These are phyloP conservation scores for Lasioglossum calceatum DNA, from an alignment of 2,888 invertebrate genomes.

Conservation along the genomic window DNA sequence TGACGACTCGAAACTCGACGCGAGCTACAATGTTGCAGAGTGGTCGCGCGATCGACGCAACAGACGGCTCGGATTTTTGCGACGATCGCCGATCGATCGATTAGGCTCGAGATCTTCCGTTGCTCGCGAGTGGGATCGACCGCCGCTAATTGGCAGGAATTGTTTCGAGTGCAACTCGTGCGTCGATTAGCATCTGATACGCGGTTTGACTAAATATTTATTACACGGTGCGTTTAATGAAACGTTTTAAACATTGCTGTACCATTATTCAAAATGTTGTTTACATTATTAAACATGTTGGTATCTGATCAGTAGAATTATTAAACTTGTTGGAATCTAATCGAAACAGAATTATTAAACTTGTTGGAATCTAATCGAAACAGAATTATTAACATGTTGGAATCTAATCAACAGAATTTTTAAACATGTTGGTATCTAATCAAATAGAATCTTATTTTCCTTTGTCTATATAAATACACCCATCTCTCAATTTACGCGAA, in stretches of 20 bases:
- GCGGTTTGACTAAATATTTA: background rate
- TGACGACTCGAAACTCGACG: conserved; percentile 41
- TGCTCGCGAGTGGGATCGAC: background rate
- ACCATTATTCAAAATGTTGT: no score
- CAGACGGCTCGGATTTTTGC: conserved; percentile 29
- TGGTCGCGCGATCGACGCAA: conserved; percentile 32
- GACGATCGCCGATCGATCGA: conserved; percentile 54
- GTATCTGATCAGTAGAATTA: no score
- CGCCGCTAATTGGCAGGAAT: background rate
- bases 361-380: no score
- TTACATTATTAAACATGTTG: no score
- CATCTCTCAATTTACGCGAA: no score
- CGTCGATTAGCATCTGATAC: background rate
- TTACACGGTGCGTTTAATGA: background rate
- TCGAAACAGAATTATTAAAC: no score
- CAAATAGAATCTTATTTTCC: no score
- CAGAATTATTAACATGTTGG: no score
- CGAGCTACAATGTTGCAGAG: conserved; percentile 59
- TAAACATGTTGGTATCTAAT: no score
- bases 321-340: no score
- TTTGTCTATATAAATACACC: no score
- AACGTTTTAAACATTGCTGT: background rate
- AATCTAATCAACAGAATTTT: no score
- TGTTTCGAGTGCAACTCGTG: background rate
- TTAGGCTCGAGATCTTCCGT: conserved; percentile 20